These are phyloP conservation scores for Plemyria rubiginata DNA, from an alignment of 2,888 invertebrate species.

Conservation along the genomic window DNA sequence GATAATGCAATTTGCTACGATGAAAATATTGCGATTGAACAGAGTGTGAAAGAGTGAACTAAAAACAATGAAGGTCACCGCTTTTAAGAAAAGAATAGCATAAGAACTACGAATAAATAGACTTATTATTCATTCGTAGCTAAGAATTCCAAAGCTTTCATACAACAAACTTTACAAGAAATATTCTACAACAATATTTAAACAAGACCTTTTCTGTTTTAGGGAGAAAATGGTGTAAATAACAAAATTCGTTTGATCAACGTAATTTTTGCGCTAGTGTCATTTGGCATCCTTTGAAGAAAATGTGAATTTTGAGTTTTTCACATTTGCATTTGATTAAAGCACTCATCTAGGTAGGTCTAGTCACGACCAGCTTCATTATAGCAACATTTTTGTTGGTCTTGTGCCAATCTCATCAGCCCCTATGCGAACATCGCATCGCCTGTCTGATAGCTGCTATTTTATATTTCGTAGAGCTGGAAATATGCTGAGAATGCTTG, in stretches of 20 bases:
- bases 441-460: constrained; percentile 23
- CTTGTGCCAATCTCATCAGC: constrained; percentile 43
- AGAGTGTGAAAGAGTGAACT: no score
- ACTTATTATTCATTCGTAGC: no score
- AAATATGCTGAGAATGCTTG: constrained; percentile 1
- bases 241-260: constrained; percentile 15
- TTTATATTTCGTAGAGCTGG: constrained; percentile 21
- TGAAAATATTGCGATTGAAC: no score
- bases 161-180: no score
- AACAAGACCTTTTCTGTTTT: neutral
- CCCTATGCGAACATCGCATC: constrained; percentile 26
- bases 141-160: no score
- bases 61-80: no score
- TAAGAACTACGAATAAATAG: no score
- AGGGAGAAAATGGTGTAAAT: neutral
- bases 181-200: neutral
- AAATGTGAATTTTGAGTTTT: constrained; percentile 30
- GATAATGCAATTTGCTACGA: no score
- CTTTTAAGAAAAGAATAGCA: no score
- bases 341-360: constrained; percentile 24
- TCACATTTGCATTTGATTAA: constrained; percentile 35
- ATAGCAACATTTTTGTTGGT: constrained; percentile 42
- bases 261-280: constrained; percentile 11
- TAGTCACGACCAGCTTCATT: constrained; percentile 35
- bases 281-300: constrained; percentile 21